phyloP scores from a whole-genome alignment of 2,888 invertebrate species.

The Tetheella fluctuosa region DNA sequence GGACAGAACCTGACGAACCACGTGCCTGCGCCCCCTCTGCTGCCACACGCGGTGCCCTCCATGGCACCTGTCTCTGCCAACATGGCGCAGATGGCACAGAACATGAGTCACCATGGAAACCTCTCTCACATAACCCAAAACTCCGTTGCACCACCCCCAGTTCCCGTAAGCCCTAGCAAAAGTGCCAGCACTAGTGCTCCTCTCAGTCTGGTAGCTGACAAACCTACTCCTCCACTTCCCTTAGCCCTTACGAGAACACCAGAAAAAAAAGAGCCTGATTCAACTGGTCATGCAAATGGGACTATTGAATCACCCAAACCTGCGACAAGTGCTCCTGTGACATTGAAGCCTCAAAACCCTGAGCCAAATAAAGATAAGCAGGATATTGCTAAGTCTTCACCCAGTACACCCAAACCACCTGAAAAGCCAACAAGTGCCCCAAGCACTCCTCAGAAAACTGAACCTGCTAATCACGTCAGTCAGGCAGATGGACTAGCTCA shows the following conservation, averaged over 20 bases:
- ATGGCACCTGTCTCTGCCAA: slow-evolving; percentile 80
- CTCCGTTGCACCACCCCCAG: slow-evolving; percentile 60
- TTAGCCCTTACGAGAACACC: slow-evolving; percentile 77
- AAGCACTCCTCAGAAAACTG: slow-evolving; percentile 67
- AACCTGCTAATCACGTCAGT: slow-evolving; percentile 49
- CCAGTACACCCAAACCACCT: slow-evolving; percentile 76
- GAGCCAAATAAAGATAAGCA: slow-evolving; percentile 73
- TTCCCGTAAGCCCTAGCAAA: slow-evolving; percentile 67
- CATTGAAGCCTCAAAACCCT: slow-evolving; percentile 69
- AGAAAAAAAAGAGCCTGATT: slow-evolving; percentile 76
- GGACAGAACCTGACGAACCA: slow-evolving; percentile 73
- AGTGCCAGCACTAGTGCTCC: slow-evolving; percentile 66
- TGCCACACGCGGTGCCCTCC: slow-evolving; percentile 71
- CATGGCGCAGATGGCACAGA: slow-evolving; percentile 82
- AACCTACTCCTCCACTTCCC: slow-evolving; percentile 62
- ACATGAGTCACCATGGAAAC: slow-evolving; percentile 82
- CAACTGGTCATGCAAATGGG: slow-evolving; percentile 72
- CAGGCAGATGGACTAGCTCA: slow-evolving; percentile 59
- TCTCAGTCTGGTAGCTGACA: slow-evolving; percentile 75
- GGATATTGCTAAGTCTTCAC: slow-evolving; percentile 75
- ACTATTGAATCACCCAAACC: slow-evolving; percentile 74
- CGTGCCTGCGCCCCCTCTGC: slow-evolving; percentile 60
- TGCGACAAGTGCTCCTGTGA: slow-evolving; percentile 56
- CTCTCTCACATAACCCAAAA: slow-evolving; percentile 75
- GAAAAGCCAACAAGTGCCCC: slow-evolving; percentile 63